Evolutionary conservation across 2,888 invertebrate genomes (phyloP).

Genomic region (Hipparchia semele): DNA sequence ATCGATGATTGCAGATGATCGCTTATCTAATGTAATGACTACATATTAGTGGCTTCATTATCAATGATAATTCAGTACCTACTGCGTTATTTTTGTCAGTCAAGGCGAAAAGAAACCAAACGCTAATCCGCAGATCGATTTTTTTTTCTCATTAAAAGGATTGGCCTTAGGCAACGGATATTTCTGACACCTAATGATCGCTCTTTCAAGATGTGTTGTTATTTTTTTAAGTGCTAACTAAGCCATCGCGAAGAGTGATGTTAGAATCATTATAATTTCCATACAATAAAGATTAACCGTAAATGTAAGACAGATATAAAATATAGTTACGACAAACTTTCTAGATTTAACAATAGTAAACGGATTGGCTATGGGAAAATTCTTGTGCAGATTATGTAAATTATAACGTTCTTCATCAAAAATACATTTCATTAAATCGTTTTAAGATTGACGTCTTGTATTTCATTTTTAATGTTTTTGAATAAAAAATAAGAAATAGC

Average conservation of each 20-base stretch:
- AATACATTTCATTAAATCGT: conserved; percentile 1
- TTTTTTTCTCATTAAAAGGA: too few relatives aligned
- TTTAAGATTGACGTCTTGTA: background rate
- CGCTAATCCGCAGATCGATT: too few relatives aligned
- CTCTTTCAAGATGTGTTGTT: too few relatives aligned
- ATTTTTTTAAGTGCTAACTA: too few relatives aligned
- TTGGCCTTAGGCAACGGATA: too few relatives aligned
- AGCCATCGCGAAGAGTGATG: background rate
- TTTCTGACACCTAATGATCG: too few relatives aligned
- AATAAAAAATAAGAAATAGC: too few relatives aligned
- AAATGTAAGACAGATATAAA: background rate
- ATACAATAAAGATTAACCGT: conserved; percentile 9
- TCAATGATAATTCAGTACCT: background rate
- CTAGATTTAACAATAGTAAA: conserved; percentile 12
- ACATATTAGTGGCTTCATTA: background rate
- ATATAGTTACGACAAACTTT: conserved; percentile 4
- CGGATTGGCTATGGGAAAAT: conserved; percentile 1
- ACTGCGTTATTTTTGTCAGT: background rate
- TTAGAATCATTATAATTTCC: background rate
- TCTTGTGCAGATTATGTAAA: conserved; percentile 8
- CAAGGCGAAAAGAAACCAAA: background rate
- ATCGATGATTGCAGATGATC: background rate
- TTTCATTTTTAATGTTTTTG: too few relatives aligned
- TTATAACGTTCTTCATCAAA: background rate
- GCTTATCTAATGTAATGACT: background rate